A percentile compares a stretch with the other conserved stretches of the same genome.
phyloP scores from a whole-genome alignment of 2,888 invertebrate species.

The Protophormia terraenovae region DNA sequence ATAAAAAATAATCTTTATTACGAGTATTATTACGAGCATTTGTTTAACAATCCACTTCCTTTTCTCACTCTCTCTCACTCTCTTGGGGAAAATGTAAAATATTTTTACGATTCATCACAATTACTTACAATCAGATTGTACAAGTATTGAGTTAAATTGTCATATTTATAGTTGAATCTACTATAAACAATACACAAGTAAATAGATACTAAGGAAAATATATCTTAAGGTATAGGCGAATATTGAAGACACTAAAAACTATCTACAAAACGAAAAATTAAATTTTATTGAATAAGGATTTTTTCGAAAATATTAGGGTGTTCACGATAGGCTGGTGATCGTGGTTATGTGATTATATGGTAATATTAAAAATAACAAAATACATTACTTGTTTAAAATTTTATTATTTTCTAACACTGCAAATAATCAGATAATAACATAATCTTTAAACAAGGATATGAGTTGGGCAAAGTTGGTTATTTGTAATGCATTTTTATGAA shows the following conservation, averaged over 20 bases:
- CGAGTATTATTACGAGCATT: background rate
- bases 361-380: no score
- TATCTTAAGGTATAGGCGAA: background rate
- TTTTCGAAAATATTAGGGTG: no score
- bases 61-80: background rate
- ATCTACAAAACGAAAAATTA: background rate
- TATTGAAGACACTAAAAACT: background rate
- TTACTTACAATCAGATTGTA: background rate
- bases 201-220: background rate
- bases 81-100: background rate
- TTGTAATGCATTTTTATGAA: no score
- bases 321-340: no score
- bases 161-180: background rate
- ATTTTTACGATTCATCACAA: background rate
- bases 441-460: no score
- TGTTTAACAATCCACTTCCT: background rate
- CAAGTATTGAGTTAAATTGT: constrained; percentile 2
- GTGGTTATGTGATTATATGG: no score
- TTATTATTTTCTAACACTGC: no score
- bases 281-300: no score
- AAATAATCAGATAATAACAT: no score
- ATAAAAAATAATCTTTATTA: background rate
- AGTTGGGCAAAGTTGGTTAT: no score
- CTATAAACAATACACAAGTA: background rate
- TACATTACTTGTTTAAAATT: no score